phyloP scores from a whole-genome alignment of 2,888 invertebrate species.

The Apamea epomidion region DNA sequence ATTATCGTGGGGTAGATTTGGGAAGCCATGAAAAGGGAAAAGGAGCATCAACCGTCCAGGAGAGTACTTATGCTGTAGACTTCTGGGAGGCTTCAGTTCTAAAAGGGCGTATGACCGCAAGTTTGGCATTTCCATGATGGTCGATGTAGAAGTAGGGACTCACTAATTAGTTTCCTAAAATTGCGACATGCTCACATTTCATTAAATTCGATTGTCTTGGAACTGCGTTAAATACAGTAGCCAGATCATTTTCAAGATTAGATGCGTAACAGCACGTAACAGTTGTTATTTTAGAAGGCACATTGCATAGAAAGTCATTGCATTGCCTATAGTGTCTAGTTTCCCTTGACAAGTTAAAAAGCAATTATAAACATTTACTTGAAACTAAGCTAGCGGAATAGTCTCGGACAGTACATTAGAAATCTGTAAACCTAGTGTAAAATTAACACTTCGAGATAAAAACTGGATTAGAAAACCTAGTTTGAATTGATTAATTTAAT shows the following conservation, averaged over 20 bases:
- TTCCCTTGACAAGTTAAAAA: slow-evolving; percentile 53
- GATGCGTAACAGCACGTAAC: slow-evolving; percentile 1
- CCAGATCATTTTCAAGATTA: slow-evolving; percentile 25
- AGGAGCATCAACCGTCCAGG: background rate
- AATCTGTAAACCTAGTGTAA: slow-evolving; percentile 20
- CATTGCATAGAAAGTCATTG: slow-evolving; percentile 45
- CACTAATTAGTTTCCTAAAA: background rate
- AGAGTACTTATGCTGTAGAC: background rate
- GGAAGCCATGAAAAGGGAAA: background rate
- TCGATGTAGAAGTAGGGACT: background rate
- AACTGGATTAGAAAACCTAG: background rate
- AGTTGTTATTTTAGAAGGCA: slow-evolving; percentile 20
- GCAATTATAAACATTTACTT: slow-evolving; percentile 58
- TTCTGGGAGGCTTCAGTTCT: background rate
- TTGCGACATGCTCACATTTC: background rate
- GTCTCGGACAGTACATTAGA: slow-evolving; percentile 26
- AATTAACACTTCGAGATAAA: slow-evolving; percentile 25
- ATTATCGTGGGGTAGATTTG: background rate
- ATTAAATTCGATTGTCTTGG: background rate
- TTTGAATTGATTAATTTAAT: background rate
- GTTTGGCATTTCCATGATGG: background rate
- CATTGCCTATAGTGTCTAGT: slow-evolving; percentile 31
- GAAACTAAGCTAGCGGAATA: slow-evolving; percentile 25
- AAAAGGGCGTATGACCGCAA: background rate
- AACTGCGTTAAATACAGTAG: slow-evolving; percentile 2